A percentile compares a stretch with the other conserved stretches of the same genome.
Conservation (phyloP, 2,113 vertebrate genomes). For the Lophochroa leadbeateri region DNA sequence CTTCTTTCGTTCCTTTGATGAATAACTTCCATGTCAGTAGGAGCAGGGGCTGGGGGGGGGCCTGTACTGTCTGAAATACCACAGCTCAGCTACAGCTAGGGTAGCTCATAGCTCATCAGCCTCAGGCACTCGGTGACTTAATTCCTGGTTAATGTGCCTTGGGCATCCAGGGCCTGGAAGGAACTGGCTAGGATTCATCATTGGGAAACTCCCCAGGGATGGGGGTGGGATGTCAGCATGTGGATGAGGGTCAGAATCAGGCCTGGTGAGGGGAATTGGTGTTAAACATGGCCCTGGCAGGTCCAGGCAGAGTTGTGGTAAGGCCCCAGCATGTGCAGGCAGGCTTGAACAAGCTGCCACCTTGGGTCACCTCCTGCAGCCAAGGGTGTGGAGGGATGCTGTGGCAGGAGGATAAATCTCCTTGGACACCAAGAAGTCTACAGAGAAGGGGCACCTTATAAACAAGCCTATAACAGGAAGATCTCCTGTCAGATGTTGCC, state of each 20-base stretch:
- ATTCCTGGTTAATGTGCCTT: not conserved
- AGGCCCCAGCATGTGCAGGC: not conserved
- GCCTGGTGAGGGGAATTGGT: not conserved
- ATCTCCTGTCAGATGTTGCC: not conserved
- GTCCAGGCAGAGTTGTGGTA: not conserved
- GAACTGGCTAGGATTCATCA: not conserved
- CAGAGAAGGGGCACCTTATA: not conserved
- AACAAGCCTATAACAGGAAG: not conserved
- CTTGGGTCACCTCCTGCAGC: not conserved
- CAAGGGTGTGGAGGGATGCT: not conserved
- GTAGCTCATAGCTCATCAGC: not conserved
- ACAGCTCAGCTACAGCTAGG: not conserved
- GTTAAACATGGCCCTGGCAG: not conserved
- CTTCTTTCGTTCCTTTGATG: not conserved
- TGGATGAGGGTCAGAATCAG: not conserved
- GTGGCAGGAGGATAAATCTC: not conserved
- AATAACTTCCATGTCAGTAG: not conserved
- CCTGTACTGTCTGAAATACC: not conserved
- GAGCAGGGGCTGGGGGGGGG: not conserved
- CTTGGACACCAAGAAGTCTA: not conserved
- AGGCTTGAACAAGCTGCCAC: not conserved
- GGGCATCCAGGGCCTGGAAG: not conserved
- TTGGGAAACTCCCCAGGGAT: not conserved
- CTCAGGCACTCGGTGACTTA: not conserved
- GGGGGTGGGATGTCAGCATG: accelerated